Base-by-base conservation (phyloP, 2,888 invertebrate genomes). In the Synanthedon formicaeformis region DNA sequence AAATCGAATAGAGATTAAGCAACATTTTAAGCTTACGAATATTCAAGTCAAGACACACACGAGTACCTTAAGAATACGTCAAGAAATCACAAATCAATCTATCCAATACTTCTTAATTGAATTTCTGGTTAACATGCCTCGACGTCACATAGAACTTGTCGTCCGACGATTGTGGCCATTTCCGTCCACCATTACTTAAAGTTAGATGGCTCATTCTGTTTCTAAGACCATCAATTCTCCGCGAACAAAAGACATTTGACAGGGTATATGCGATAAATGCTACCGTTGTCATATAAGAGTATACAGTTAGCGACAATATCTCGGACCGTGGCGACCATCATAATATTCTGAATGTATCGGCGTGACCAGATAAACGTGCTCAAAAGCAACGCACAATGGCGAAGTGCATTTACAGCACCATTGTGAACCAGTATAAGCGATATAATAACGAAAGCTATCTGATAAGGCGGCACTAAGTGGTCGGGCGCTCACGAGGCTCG, bases 391-490 rank as follows among this genome's bases (percentile, higher is more conserved):
- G 62, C 64, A 78, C 75, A 81, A 81, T 78, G 62, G 72, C 62
- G 58, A 63, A 75, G 72, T 73, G 71, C 80, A 78, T 81, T 78
- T 78, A 78, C 75, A 73, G 67, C 68, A 74, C 75, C 69, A 80
- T 81, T 81, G 78, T 81, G 65, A 65, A 69, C 68, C 67, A 72
- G 68, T 63, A 63, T 65, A 60, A 61, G 56, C 64, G 61, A 66
- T 72, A 78, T 73, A 71, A 66, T 56, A 57, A 55, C 60, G 63
- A 66, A 65, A 63, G 64, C 66, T 78, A 82, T 84, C 81, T 73
- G 84, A 85, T 85, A 80, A 75, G 61, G 59, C 64, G 60, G 64
- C 70, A 72, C 78, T 83, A 82, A 85, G 85, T 84, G 84, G 81
- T 70, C 72, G 60, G 58, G 67, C 74, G 76, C 74, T 70, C 75